Conservation (phyloP, 2,113 vertebrate species). For the Oryctolagus cuniculus region DNA sequence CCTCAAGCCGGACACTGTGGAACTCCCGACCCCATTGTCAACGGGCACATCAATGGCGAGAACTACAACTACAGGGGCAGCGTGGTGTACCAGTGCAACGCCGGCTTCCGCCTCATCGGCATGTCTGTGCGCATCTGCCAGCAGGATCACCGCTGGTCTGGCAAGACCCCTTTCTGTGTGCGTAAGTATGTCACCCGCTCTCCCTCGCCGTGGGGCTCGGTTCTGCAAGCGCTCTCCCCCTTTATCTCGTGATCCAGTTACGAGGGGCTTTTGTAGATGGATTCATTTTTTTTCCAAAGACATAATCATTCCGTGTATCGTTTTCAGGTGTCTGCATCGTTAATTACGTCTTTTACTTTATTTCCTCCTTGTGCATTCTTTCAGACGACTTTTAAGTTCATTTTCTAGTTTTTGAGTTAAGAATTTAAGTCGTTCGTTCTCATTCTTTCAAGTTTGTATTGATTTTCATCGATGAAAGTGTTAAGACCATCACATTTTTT, state of each 20-base stretch:
- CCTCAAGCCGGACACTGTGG: conserved; percentile 95
- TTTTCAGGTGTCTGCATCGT: conserved; percentile 7
- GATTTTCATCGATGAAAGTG: not conserved
- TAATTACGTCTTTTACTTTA: not conserved
- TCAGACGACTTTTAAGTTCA: not conserved
- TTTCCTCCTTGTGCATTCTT: conserved; percentile 18
- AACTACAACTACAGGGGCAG: conserved; percentile 98
- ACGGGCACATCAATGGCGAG: conserved; percentile 96
- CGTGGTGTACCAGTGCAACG: conserved; percentile 97
- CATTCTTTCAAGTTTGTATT: conserved; percentile 29
- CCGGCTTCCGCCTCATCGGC: conserved; percentile 97
- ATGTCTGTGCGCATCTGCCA: conserved; percentile 98
- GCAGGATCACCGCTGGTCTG: conserved; percentile 98
- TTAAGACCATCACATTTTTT: conserved; percentile 18
- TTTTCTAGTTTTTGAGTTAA: conserved; percentile 15
- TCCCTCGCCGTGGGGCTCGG: conserved; percentile 27
- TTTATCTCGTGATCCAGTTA: not conserved
- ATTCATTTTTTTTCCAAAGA: not conserved
- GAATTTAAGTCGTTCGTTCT: not conserved
- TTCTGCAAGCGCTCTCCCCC: not conserved
- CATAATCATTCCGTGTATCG: not conserved
- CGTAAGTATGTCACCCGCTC: conserved; percentile 91
- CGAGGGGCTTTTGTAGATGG: not conserved
- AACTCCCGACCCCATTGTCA: conserved; percentile 95
- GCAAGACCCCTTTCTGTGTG: conserved; percentile 96